These are phyloP conservation scores for Idaea aversata DNA, from an alignment of 2,888 invertebrate genomes.

Conservation along the genomic window DNA sequence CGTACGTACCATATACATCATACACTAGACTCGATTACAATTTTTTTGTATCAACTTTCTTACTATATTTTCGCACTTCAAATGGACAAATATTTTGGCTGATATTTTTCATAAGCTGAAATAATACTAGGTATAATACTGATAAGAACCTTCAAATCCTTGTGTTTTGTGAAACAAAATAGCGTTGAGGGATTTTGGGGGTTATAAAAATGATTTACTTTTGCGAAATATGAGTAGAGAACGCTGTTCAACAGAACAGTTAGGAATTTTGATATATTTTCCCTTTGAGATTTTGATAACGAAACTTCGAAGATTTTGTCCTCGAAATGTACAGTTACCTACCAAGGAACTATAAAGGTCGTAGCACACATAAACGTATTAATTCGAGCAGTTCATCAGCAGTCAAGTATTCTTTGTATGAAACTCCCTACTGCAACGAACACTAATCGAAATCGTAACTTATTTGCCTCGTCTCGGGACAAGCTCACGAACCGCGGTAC, in stretches of 20 bases:
- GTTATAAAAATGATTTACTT: conserved; percentile 35
- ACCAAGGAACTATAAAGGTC: neutral
- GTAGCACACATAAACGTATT: no score
- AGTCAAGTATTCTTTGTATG: no score
- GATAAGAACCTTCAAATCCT: conserved; percentile 18
- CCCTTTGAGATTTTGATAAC: neutral
- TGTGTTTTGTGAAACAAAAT: conserved; percentile 33
- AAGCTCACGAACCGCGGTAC: no score
- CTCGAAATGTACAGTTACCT: neutral
- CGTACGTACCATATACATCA: no score
- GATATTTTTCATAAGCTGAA: neutral
- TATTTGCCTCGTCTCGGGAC: no score
- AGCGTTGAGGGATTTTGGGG: conserved; percentile 18
- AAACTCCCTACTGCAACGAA: no score
- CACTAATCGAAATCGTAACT: no score
- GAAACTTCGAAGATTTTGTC: neutral
- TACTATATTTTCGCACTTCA: neutral
- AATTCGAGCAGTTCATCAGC: no score
- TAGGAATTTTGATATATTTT: neutral
- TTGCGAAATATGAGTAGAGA: conserved; percentile 26
- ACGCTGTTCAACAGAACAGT: conserved; percentile 6
- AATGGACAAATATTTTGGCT: neutral
- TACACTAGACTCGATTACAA: conserved; percentile 18
- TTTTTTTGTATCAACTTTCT: conserved; percentile 11
- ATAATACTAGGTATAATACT: conserved; percentile 19